Conservation (phyloP, 2,888 invertebrate species). For the Aplocera efformata region DNA sequence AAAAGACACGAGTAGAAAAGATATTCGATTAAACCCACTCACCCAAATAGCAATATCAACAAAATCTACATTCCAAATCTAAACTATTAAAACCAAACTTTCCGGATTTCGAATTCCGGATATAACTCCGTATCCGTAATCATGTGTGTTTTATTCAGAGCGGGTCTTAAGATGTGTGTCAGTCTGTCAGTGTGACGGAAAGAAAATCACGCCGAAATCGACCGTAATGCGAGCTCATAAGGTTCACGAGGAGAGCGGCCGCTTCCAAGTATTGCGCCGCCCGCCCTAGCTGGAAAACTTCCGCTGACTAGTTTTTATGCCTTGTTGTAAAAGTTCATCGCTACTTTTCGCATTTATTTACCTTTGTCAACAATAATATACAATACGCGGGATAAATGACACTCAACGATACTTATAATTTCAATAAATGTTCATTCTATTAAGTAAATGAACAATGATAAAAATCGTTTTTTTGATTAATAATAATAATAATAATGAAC, state of each 20-base stretch:
- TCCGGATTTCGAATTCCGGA: conserved; percentile 24
- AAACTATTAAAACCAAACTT: conserved; percentile 18
- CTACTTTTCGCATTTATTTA: conserved; percentile 4
- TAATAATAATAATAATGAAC: no score
- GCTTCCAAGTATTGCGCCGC: conserved; percentile 23
- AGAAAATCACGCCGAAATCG: conserved; percentile 7
- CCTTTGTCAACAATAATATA: neutral
- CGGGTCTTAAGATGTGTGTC: conserved; percentile 36
- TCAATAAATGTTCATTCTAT: no score
- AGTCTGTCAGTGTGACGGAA: conserved; percentile 30
- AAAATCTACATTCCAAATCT: conserved; percentile 21
- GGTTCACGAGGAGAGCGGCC: conserved; percentile 9
- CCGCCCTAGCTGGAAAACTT: conserved; percentile 28
- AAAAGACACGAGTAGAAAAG: no score
- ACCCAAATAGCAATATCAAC: conserved; percentile 12
- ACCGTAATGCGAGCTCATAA: conserved; percentile 7
- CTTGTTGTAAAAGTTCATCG: conserved; percentile 14
- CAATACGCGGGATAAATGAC: no score
- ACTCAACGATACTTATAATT: no score
- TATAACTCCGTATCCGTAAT: conserved; percentile 21
- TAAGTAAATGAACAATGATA: no score
- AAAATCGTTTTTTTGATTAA: no score
- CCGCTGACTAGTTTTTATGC: conserved; percentile 25
- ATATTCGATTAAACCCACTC: conserved; percentile 11
- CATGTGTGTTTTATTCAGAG: conserved; percentile 44